phyloP scores from a whole-genome alignment of 2,888 invertebrate genomes.

The Gnatocerus cornutus region DNA sequence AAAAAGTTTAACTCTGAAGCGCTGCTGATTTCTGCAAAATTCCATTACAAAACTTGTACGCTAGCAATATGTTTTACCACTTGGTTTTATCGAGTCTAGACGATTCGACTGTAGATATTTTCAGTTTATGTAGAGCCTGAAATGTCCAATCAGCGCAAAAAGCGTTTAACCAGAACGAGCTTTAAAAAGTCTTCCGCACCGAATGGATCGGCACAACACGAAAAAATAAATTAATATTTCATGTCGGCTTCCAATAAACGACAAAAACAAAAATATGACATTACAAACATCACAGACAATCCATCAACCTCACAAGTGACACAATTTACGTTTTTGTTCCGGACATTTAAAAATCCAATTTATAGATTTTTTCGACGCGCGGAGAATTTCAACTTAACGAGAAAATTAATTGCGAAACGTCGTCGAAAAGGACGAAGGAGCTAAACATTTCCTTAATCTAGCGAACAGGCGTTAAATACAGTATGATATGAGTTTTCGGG shows the following conservation, averaged over 20 bases:
- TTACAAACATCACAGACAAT: background rate
- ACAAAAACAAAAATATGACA: background rate
- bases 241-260: background rate
- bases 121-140: conserved; percentile 9
- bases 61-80: background rate
- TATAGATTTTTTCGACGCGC: background rate
- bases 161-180: background rate
- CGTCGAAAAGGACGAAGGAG: conserved; percentile 4
- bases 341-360: too few species aligned
- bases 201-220: background rate
- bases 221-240: conserved; percentile 9
- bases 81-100: conserved; percentile 12
- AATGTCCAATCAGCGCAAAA: conserved; percentile 7
- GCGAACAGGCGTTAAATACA: conserved; percentile 6
- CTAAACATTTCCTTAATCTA: conserved; percentile 5
- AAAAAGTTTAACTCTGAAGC: too few species aligned
- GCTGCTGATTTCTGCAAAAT: background rate
- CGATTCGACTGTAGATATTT: background rate
- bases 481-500: conserved; percentile 14
- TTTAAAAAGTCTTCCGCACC: background rate
- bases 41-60: background rate
- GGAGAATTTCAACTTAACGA: background rate
- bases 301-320: background rate
- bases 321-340: background rate
- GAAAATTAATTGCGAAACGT: conserved; percentile 10